These are phyloP conservation scores for Chlamydotis undulata DNA, from an alignment of 2,113 vertebrate genomes.

Conservation along the genomic window DNA sequence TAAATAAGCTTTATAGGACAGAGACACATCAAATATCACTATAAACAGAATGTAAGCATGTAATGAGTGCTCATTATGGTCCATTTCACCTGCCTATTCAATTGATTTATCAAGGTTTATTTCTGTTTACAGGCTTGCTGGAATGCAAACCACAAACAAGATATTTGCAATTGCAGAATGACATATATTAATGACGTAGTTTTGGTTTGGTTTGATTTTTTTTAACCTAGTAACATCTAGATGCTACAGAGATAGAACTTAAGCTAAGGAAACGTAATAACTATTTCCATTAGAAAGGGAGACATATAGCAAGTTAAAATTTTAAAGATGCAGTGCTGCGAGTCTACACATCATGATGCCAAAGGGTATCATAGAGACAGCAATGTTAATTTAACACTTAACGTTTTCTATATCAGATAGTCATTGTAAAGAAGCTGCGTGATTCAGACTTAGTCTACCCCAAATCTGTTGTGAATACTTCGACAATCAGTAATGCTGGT, in stretches of 20 bases:
- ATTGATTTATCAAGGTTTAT: constrained; percentile 20
- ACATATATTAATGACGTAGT: accelerated
- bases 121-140: background rate
- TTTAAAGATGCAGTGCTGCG: background rate
- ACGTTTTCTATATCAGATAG: background rate
- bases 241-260: background rate
- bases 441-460: background rate
- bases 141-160: background rate
- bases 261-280: background rate
- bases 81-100: background rate
- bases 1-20: constrained; percentile 7
- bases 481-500: background rate
- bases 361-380: background rate
- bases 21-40: background rate
- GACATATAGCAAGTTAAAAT: background rate
- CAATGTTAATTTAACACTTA: background rate
- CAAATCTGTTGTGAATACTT: background rate
- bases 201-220: background rate
- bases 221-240: background rate
- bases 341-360: background rate
- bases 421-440: background rate
- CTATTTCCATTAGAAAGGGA: background rate
- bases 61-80: constrained; percentile 23
- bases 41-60: constrained; percentile 3
- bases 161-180: background rate